These are phyloP conservation scores for Corythornis madagascariensis DNA, from an alignment of 2,113 vertebrate species.

Conservation along the genomic window DNA sequence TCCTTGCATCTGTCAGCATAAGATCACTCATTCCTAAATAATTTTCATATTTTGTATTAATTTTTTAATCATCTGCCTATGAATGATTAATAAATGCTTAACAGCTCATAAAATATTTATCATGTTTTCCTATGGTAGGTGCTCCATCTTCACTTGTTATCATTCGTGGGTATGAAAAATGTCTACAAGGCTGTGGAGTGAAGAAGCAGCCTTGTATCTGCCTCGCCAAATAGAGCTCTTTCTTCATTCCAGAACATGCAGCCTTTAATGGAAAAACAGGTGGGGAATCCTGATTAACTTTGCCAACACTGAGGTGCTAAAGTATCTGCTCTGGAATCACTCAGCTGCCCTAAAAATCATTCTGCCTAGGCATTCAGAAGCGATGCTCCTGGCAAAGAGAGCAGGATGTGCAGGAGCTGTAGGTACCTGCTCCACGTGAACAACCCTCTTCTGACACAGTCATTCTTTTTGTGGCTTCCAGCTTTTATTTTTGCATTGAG, in stretches of 20 bases:
- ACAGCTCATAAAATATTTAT: slow-evolving; percentile 50
- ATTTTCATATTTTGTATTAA: slow-evolving; percentile 57
- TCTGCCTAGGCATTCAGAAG: rapidly evolving
- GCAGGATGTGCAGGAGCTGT: rapidly evolving
- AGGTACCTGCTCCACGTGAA: rapidly evolving
- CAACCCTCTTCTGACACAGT: rapidly evolving
- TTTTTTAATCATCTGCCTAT: slow-evolving; percentile 63
- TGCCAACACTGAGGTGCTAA: not conserved
- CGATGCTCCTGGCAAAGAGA: not conserved
- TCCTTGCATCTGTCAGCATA: slow-evolving; percentile 9
- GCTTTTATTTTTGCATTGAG: not conserved
- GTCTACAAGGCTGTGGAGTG: not conserved
- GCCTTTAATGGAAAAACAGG: not conserved
- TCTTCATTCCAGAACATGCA: not conserved
- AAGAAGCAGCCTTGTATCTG: not conserved
- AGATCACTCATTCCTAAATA: slow-evolving; percentile 34
- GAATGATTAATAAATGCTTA: slow-evolving; percentile 67
- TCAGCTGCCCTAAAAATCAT: rapidly evolving
- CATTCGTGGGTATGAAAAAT: not conserved
- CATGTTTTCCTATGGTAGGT: not conserved
- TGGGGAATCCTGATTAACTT: not conserved
- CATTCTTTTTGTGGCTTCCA: not conserved
- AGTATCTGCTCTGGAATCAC: not conserved
- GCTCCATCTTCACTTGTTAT: slow-evolving; percentile 9
- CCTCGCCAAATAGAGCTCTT: not conserved